Base-by-base conservation (phyloP, 1,140 invertebrate genomes). In the Drosophila grimshawi region DNA sequence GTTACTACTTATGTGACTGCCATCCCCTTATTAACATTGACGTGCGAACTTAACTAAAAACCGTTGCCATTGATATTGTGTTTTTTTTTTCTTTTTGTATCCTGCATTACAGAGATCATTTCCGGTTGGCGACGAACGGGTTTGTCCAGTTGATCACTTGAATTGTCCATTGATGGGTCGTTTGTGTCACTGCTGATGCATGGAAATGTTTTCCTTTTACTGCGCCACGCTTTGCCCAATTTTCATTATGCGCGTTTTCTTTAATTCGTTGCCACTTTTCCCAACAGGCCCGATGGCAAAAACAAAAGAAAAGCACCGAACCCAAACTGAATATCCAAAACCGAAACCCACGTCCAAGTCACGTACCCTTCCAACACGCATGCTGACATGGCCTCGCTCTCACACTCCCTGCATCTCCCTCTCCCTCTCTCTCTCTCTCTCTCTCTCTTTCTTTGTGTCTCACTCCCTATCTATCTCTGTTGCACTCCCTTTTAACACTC, bases 11-110 rank as follows among this genome's bases (percentile, higher is more conserved):
- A 10, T 67, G 43, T 43, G 41, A 35, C 70, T 49, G 62, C 39
- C 64, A 86, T 86, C 78, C 81, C 81, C 68, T 81, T 81, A 78
- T 78, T 86, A 80, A 68, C 81, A 70, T 70, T 86, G 68, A 77
- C 68, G 83, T 71, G 69, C 66, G 74, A 62, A 66, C 74, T 86
- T 85, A 76, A 71, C 65, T 66, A 65, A 55, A 62, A 65, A 81
- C 81, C 67, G 57, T 86, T 74, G 82, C 72, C 66, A 81, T 81
- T 61, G 81, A 85, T 86, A 85, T 63, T 52, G 57, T 48, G 46
- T 76, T 80, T 55, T 69, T 70, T 65, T 75, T 62, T 59, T 30
- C 56, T 43, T 61, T 59, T 70, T 71, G 46, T 55, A 53, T 66
- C 64, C 57, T 51, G 27, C 19, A 19, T 10, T 10, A 3, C 7